Evolutionary conservation across 2,888 invertebrate species (phyloP).

Genomic region (Linnaemya vulpina): DNA sequence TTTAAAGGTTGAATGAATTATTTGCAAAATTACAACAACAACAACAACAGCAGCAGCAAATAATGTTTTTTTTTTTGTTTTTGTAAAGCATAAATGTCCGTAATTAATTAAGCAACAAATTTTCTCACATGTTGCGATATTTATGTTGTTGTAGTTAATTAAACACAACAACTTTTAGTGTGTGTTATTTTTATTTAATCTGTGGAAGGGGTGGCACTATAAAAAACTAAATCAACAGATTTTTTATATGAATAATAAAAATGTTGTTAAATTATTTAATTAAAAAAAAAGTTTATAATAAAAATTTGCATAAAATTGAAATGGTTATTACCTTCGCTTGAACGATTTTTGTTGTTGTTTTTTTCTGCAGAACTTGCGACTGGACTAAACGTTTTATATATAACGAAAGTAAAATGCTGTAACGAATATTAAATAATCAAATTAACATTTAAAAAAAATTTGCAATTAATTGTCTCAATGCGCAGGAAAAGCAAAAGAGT

Average conservation of each 20-base stretch:
- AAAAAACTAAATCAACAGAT: constrained; percentile 28
- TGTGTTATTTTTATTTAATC: background rate
- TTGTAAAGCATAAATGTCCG: constrained; percentile 49
- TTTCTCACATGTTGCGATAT: constrained; percentile 42
- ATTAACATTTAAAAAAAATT: constrained; percentile 16
- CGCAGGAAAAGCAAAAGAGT: background rate
- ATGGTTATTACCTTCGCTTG: constrained; percentile 59
- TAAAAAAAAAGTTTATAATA: background rate
- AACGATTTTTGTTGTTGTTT: constrained; percentile 36
- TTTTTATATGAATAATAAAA: constrained; percentile 31
- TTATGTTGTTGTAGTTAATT: constrained; percentile 45
- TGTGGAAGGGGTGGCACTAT: constrained; percentile 38
- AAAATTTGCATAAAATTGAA: constrained; percentile 46
- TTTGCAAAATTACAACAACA: constrained; percentile 11
- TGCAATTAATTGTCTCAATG: background rate
- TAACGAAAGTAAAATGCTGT: constrained; percentile 40
- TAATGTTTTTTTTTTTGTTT: background rate
- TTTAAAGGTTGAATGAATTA: constrained; percentile 55
- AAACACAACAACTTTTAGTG: constrained; percentile 32
- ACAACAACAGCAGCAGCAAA: background rate
- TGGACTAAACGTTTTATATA: constrained; percentile 18
- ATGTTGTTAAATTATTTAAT: constrained; percentile 12
- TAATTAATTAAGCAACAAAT: constrained; percentile 63
- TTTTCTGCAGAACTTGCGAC: constrained; percentile 30
- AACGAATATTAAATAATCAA: constrained; percentile 43